Conservation (phyloP, 2,888 invertebrate species). For the Lycocerus yunnanus region DNA sequence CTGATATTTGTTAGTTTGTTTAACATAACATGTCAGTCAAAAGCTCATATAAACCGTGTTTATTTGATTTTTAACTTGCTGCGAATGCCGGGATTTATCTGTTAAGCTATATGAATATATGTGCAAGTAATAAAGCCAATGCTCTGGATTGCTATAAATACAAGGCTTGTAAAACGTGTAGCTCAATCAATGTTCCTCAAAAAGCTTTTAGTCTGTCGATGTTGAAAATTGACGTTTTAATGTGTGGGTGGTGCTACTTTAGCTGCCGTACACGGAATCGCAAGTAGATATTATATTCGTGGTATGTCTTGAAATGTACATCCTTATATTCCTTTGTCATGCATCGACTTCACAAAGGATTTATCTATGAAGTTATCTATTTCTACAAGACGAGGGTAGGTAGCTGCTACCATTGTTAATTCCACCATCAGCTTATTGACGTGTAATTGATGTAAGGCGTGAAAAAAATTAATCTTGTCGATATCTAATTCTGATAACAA, state of each 20-base stretch:
- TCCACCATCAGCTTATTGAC: not conserved
- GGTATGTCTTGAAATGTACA: constrained; percentile 13
- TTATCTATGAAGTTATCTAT: not conserved
- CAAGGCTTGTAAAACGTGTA: constrained; percentile 26
- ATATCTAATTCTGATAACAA: not conserved
- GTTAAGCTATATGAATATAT: not conserved
- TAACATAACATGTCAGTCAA: constrained; percentile 44
- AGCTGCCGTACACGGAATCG: constrained; percentile 25
- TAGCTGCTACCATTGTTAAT: not conserved
- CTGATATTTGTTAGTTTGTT: constrained; percentile 49
- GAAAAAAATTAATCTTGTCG: not conserved
- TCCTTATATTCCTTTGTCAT: constrained; percentile 1
- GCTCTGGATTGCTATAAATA: constrained; percentile 21
- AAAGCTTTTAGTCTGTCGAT: constrained; percentile 43
- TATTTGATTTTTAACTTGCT: constrained; percentile 29
- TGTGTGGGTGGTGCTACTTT: constrained; percentile 36
- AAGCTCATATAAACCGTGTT: constrained; percentile 36
- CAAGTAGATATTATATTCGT: constrained; percentile 19
- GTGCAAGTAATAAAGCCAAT: constrained; percentile 9
- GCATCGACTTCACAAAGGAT: not conserved
- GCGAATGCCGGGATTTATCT: constrained; percentile 18
- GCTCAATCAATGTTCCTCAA: constrained; percentile 32
- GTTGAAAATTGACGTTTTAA: constrained; percentile 42
- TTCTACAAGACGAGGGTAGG: not conserved
- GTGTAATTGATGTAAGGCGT: not conserved